A percentile compares a stretch with the other conserved stretches of the same genome.
Evolutionary conservation across 2,888 invertebrate species (phyloP).

Genomic region (Sphecodes monilicornis): DNA sequence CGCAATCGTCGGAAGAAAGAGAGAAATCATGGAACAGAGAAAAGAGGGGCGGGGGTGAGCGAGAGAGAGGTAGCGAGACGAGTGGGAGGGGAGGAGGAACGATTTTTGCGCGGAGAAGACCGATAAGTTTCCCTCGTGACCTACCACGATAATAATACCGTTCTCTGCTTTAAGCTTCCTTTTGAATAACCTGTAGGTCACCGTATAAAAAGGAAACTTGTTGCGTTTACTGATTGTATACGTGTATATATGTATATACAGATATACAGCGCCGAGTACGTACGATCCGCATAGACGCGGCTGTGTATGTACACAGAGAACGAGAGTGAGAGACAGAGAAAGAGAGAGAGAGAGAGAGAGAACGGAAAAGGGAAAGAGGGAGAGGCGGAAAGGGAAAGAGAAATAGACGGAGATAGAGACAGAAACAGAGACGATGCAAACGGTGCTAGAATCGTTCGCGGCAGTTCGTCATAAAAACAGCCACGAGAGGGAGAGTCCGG

Average conservation of each 20-base stretch:
- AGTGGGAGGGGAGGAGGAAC: conserved; percentile 42
- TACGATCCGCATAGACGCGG: not conserved
- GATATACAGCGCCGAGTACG: conserved; percentile 20
- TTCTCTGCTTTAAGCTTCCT: conserved; percentile 75
- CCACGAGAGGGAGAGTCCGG: conserved; percentile 25
- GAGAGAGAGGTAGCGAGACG: not conserved
- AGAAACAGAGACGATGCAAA: conserved; percentile 14
- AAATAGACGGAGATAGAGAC: not conserved
- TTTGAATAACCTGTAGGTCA: conserved; percentile 75
- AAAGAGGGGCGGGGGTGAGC: not conserved
- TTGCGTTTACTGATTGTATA: conserved; percentile 73
- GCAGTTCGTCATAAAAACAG: conserved; percentile 50
- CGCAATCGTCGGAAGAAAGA: conserved; percentile 50
- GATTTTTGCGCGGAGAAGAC: conserved; percentile 64
- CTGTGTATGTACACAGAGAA: conserved; percentile 4
- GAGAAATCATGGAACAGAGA: conserved; percentile 29
- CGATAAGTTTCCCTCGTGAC: conserved; percentile 75
- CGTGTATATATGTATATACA: conserved; percentile 52
- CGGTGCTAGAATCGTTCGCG: conserved; percentile 20
- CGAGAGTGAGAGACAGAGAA: not conserved
- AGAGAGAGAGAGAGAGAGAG: not conserved
- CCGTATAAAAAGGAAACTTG: conserved; percentile 76
- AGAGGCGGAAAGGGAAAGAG: not conserved
- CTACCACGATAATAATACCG: conserved; percentile 81
- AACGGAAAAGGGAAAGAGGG: not conserved